Evolutionary conservation across 2,888 invertebrate species (phyloP), one percentile per base, ranked within the genome.

Genomic region (Eudasyphora cyanicolor): DNA sequence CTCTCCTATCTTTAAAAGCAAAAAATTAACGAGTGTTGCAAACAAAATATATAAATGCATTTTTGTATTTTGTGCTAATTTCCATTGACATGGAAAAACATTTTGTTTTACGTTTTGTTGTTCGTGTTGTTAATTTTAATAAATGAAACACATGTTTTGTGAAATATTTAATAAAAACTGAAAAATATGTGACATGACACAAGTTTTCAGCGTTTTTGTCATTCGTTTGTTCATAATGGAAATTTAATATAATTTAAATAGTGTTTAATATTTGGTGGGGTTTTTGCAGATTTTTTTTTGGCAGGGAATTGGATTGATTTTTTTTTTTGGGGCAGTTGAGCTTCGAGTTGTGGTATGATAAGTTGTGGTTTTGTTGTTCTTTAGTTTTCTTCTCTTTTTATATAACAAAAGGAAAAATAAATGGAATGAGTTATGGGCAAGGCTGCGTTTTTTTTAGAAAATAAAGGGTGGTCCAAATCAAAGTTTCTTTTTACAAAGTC

Each of bases 21-120:
- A 38, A 32, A 32, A 38, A 45, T 17, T 45, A 45, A n/a, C 45
- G 45, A 45, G 45, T 2, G 45, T 45, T 49, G n/a, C n/a, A 29
- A n/a, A 54, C 4, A 67, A 67, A 67, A 42, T n/a, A n/a, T n/a
- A 67, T 57, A 67, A 64, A 67, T 67, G 42, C 38, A 67, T 42
- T 42, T 3, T 60, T 29, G 54, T 62, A 32, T 32, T 32, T 62
- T 29, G 32, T 24, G 67, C 12, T 42, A 67, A 67, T 38, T 42
- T 21, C 7, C 0, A 24, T 32, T 62, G 21, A 62, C 19, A 7
- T 42, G 57, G 27, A 54, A 19, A 21, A 54, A n/a, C n/a, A n/a
- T n/a, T n/a, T n/a, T n/a, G n/a, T n/a, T n/a, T n/a, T n/a, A n/a
- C 2, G 45, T 45, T 45, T 45, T 45, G 4, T 45, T 45, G n/a